Percentiles rank a stretch among this genome's conserved stretches.
Evolutionary conservation across 1,140 invertebrate species (phyloP).

Genomic region (Brachystomella parvula): DNA sequence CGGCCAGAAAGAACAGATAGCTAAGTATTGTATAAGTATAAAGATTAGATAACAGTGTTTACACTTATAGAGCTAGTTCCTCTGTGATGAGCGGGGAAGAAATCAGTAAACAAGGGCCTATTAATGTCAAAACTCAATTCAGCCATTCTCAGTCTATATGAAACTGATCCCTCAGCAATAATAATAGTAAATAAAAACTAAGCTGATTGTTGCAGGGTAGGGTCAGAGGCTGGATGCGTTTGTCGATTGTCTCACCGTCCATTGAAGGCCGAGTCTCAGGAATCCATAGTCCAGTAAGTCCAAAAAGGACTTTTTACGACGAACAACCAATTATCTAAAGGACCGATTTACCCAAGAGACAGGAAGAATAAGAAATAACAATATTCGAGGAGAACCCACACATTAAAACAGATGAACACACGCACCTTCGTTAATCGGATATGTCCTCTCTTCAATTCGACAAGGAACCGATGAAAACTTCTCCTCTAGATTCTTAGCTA

Average conservation of each 20-base stretch:
- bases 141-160: too few species aligned
- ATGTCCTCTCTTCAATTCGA: too few species aligned
- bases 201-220: background rate
- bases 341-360: background rate
- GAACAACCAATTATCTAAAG: background rate
- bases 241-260: slow-evolving; percentile 11
- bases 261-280: slow-evolving; percentile 10
- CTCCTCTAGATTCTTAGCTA: too few species aligned
- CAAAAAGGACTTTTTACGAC: background rate
- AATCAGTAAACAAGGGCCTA: too few species aligned
- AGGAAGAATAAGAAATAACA: background rate
- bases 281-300: background rate
- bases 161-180: too few species aligned
- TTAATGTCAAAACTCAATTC: too few species aligned
- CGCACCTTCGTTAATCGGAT: background rate
- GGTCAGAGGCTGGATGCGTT: slow-evolving; percentile 6
- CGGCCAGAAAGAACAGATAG: too few species aligned
- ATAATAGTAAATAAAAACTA: background rate
- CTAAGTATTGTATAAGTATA: too few species aligned
- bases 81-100: too few species aligned
- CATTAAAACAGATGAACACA: background rate
- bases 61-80: too few species aligned
- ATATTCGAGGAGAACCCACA: background rate
- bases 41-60: too few species aligned
- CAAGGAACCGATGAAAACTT: too few species aligned